Percentiles rank a stretch among this genome's conserved stretches.
These are phyloP conservation scores for Cryptomyrus ogoouensis DNA, from an alignment of 2,113 vertebrate species.

Conservation along the genomic window DNA sequence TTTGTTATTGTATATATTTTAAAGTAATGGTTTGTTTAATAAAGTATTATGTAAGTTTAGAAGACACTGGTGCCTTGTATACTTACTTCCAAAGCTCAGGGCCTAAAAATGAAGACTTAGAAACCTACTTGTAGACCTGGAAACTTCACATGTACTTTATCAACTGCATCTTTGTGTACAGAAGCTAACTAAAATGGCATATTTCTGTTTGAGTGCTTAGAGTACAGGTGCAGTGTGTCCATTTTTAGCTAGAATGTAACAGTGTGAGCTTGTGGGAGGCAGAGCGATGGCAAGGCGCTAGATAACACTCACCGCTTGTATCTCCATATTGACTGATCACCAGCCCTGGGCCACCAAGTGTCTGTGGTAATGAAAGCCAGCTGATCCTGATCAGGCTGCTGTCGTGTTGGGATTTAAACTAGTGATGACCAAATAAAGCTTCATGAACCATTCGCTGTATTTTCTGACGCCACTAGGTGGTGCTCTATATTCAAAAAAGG, in stretches of 20 bases:
- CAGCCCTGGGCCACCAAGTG: neutral
- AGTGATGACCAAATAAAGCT: neutral
- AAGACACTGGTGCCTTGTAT: neutral
- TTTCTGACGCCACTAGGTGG: neutral
- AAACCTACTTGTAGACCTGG: slow-evolving; percentile 14
- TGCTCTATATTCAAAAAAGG: neutral
- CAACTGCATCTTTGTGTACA: neutral
- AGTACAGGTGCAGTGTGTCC: neutral
- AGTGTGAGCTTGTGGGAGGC: slow-evolving; percentile 3
- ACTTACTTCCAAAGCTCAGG: neutral
- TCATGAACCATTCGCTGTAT: neutral
- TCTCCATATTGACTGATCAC: neutral
- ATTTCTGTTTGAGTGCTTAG: neutral
- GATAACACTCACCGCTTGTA: neutral
- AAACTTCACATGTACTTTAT: slow-evolving; percentile 9
- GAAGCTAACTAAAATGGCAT: neutral
- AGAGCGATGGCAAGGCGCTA: neutral
- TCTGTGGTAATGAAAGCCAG: neutral
- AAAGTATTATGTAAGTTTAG: neutral
- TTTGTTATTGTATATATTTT: neutral
- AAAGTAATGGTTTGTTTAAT: neutral
- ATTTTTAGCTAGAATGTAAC: neutral
- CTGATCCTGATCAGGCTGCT: neutral
- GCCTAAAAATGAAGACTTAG: neutral
- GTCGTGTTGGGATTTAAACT: neutral